A percentile compares a stretch with the other conserved stretches of the same genome.
phyloP scores from a whole-genome alignment of 2,888 invertebrate species.

The Epistrophe eligans region DNA sequence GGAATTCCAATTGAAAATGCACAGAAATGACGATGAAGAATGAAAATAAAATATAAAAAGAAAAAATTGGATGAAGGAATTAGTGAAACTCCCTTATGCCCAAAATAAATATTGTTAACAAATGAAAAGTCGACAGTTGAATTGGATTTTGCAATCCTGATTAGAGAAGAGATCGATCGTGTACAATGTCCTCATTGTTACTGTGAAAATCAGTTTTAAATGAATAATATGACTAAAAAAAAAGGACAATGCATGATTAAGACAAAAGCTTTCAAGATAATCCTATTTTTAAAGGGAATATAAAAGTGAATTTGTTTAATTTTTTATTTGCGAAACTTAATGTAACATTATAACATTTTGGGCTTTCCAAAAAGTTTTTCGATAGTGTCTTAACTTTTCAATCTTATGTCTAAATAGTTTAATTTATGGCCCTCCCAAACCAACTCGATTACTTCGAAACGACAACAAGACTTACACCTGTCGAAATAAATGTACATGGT shows the following conservation, averaged over 20 bases:
- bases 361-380: no score
- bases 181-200: conserved; percentile 38
- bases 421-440: no score
- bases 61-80: conserved; percentile 6
- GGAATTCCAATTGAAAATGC: conserved; percentile 72
- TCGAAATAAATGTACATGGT: no score
- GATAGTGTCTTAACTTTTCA: no score
- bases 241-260: neutral
- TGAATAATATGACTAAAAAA: neutral
- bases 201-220: conserved; percentile 12
- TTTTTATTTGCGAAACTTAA: no score
- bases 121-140: conserved; percentile 48
- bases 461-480: no score
- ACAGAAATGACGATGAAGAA: conserved; percentile 42
- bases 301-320: no score
- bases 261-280: neutral
- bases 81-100: conserved; percentile 11
- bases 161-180: conserved; percentile 44
- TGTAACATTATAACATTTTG: no score
- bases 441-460: no score
- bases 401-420: no score
- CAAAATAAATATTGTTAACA: conserved; percentile 63
- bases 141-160: conserved; percentile 13
- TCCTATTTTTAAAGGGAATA: neutral
- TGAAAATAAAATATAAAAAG: neutral